Evolutionary conservation across 1,140 invertebrate genomes (phyloP), one percentile per base, ranked within the genome.

Genomic region (Macrobrachium rosenbergii): DNA sequence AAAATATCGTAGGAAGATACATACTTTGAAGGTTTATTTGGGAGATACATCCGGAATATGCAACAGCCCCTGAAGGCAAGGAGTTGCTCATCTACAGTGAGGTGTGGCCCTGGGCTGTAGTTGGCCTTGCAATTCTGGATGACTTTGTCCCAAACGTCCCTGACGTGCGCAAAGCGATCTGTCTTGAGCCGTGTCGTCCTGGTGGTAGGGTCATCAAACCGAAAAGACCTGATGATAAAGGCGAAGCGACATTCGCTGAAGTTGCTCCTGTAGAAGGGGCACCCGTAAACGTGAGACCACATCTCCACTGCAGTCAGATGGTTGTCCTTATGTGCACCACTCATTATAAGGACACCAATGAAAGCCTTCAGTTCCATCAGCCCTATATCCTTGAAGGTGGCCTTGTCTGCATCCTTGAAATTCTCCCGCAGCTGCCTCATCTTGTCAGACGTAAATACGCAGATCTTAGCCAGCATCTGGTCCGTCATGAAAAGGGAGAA

Each of bases 11-110:
- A 28, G 17, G 2, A 45, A 73, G 23, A 45, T 45, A 78, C 76
- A 52, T 78, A 78, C 37, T 78, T 78, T 52, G 45, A 3, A 78
- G 76, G 76, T 59, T 78, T 78, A 37, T 78, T 78, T 17, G 76
- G 76, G 37, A 82, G 64, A 52, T 67, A 82, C 62, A 69, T 82
- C 16, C 28, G 10, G 80, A 43, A 82, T 12, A 23, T 5, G 21
- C 80, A 82, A 17, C 43, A 19, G 16, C 80, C 80, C 63, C 80
- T 37, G 28, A 82, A 82, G 19, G 62, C 77, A 45, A 79, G 77
- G n/a, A 79, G 77, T 17, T 79, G 77, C 58, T 79, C 77, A 60
- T 79, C 80, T 17, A 69, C 16, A 2, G 63, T 82, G 52, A 82
- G 23, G 43, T 64, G 16, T 21, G 64, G 28, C 64, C 21, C 37